Base-by-base conservation (phyloP, 2,888 invertebrate species). In the Diarsia rubi region DNA sequence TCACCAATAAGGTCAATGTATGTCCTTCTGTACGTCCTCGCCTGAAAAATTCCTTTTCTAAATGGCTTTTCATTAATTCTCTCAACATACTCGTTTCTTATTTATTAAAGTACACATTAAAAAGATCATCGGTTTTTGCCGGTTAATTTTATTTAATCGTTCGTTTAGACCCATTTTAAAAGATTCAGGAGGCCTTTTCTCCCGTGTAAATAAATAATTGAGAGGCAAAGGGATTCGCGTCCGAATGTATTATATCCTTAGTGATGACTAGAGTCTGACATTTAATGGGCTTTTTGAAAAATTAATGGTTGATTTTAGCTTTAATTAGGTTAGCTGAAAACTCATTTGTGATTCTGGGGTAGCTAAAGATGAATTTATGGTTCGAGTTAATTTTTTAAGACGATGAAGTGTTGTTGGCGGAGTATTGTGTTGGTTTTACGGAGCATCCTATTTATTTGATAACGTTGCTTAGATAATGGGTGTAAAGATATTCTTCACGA, bases 201-300 rank as follows among this genome's bases (percentile, higher is more conserved):
- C 72, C 78, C 57, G 65, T 44, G 24, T 47, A 69, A 63, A 44
- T 84, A 73, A 72, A 86, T 88, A 88, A 88, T 85, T 82, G 71
- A 88, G 76, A 68, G 71, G 71, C 65, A 47, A 71, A 78, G 81
- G 85, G 85, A 80, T 88, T 82, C 73, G 62, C 68, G 82, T 83
- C 81, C 69, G 64, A 64, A 64, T 57, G 71, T 77, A 73, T 87
- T 83, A 78, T 78, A 83, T 76, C 66, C 65, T 70, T 60, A 71
- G 72, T 71, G 78, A 82, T 74, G 77, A 78, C 42, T 68, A 62
- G 21, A 47, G 47, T 4, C 63, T 70, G 74, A 75, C 79, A 68
- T 83, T 79, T 83, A 77, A 83, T 72, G 75, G 73, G 62, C 69
- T 63, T 19, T 66, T 54, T 78, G 79, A 81, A 86, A 86, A 76